A percentile compares a stretch with the other conserved stretches of the same genome.
Evolutionary conservation across 2,797 vertebrate genomes (phyloP).

Genomic region (Takifugu ocellatus): DNA sequence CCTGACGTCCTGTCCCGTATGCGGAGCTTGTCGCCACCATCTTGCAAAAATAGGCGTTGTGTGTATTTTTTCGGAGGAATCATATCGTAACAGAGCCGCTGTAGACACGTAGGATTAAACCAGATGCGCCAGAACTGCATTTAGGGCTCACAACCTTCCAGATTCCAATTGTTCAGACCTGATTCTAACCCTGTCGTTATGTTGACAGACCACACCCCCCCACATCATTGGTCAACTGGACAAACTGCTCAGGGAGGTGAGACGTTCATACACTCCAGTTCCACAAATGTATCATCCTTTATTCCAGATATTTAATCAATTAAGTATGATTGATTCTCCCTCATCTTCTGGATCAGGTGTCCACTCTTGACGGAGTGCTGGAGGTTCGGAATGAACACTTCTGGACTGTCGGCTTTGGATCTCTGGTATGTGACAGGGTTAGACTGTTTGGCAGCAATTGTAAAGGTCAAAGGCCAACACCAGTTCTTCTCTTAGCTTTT

Average conservation of each 20-base stretch:
- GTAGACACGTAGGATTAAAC: too few relatives aligned
- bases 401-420: conserved; percentile 96
- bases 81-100: too few relatives aligned
- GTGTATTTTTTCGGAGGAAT: too few relatives aligned
- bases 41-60: too few relatives aligned
- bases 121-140: too few relatives aligned
- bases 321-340: not conserved
- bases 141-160: too few relatives aligned
- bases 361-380: conserved; percentile 94
- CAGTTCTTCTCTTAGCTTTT: too few relatives aligned
- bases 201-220: conserved; percentile 88
- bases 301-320: not conserved
- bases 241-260: conserved; percentile 94
- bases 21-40: too few relatives aligned
- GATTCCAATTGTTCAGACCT: not conserved
- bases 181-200: not conserved
- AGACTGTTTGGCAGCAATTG: not conserved
- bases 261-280: not conserved
- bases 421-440: conserved; percentile 81
- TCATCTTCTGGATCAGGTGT: conserved; percentile 77
- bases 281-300: too few relatives aligned
- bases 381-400: conserved; percentile 97
- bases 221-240: conserved; percentile 95
- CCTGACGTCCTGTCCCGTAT: too few relatives aligned
- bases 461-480: too few relatives aligned